Conservation (phyloP, 1,140 invertebrate genomes). For the Phocides pigmalion region DNA sequence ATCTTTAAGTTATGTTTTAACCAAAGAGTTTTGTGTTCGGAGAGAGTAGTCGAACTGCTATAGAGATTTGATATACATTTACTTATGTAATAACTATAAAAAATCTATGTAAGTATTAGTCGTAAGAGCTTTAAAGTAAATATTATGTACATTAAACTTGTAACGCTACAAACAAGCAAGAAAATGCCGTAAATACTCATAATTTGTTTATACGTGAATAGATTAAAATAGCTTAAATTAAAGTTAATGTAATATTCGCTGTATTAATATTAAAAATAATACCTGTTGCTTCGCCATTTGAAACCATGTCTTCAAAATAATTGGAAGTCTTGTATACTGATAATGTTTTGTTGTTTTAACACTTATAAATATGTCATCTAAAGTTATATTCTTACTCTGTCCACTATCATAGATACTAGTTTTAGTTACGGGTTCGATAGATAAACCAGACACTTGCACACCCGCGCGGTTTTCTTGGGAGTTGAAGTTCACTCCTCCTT, state of each 20-base stretch:
- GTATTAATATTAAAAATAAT: not conserved
- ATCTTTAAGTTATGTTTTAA: no score
- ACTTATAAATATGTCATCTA: conserved; percentile 96
- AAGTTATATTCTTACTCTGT: conserved; percentile 87
- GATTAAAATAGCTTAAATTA: no score
- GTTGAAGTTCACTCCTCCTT: conserved; percentile 82
- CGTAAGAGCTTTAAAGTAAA: no score
- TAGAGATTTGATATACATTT: no score
- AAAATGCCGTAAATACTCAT: no score
- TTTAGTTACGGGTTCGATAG: conserved; percentile 70
- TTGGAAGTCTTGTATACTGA: conserved; percentile 92
- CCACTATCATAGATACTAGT: conserved; percentile 82
- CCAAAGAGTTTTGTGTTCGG: no score
- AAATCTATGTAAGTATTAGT: no score
- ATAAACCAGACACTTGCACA: conserved; percentile 69
- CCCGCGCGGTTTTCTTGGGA: conserved; percentile 81
- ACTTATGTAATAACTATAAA: no score
- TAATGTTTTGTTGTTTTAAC: conserved; percentile 97
- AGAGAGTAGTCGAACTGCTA: no score
- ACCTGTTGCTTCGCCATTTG: conserved; percentile 95
- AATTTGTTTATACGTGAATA: no score
- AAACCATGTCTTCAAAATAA: conserved; percentile 97
- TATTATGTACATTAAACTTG: no score
- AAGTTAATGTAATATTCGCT: not conserved
- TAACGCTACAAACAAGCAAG: no score